A percentile compares a stretch with the other conserved stretches of the same genome.
Conservation (phyloP, 2,888 invertebrate species). For the Lamellibrachia columna region DNA sequence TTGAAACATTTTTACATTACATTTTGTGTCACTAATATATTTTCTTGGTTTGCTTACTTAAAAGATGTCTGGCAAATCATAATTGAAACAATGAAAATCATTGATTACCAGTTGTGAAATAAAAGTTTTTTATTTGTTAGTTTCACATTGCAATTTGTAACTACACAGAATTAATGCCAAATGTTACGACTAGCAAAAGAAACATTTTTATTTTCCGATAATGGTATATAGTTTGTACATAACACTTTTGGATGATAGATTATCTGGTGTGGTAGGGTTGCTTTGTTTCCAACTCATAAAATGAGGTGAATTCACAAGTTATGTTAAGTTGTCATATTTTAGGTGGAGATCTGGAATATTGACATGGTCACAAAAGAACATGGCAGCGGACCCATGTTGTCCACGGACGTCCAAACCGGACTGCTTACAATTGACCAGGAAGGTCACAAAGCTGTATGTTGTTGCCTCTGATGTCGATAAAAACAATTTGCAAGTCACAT, state of each 20-base stretch:
- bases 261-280: not conserved
- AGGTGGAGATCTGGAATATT: conserved; percentile 75
- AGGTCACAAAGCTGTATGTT: not conserved
- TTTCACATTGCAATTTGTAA: not conserved
- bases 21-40: not conserved
- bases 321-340: conserved; percentile 45
- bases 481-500: not conserved
- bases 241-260: no score
- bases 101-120: not conserved
- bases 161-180: not conserved
- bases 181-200: not conserved
- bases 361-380: conserved; percentile 78
- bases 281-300: not conserved
- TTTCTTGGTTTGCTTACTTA: not conserved
- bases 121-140: not conserved
- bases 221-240: no score
- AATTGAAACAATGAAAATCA: not conserved
- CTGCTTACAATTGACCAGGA: conserved; percentile 46
- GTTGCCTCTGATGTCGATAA: not conserved
- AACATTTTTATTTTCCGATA: no score
- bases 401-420: conserved; percentile 51
- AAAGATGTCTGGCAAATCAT: not conserved
- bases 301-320: no score
- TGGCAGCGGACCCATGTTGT: conserved; percentile 67
- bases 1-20: no score